Evolutionary conservation across 2,888 invertebrate genomes (phyloP), one percentile per base, ranked within the genome.

Genomic region (Papilio protenor): DNA sequence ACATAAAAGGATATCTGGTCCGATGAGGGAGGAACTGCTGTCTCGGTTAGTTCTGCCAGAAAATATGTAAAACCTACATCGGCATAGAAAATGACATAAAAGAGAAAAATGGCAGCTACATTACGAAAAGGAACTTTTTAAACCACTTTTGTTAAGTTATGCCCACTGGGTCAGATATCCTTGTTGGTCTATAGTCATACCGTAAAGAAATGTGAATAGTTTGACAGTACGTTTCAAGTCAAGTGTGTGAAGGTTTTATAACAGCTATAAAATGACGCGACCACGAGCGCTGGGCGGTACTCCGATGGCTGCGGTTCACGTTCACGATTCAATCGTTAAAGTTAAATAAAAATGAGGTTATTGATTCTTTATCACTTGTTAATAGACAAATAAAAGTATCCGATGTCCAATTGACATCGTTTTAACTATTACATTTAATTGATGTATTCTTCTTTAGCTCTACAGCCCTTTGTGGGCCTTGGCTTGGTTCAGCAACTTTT

Each of bases 261-360:
- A 64, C 33, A 14, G 14, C 40, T 66, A 66, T 66, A 66, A 66
- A 66, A 66, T 40, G 33, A 40, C 12, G 3, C 33, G 64, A 11
- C 33, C 18, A 40, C 40, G 64, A 66, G 40, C 40, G 10, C 64
- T 66, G 40, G 64, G 11, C 64, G 40, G n/a, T 40, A 40, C 33
- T 66, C 64, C 45, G 23, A 70, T 75, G n/a, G 49, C 47, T n/a
- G 21, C 33, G 47, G 16, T 18, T 45, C n/a, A 49, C 10, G 23
- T 49, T 66, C 74, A 75, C 74, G 74, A 52, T 52, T 75, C 8
- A 23, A 66, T 33, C 64, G 33, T 75, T 40, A 75, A 75, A n/a
- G n/a, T 14, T 33, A 40, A 75, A 52, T 33, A 66, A 75, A 64
- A 75, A 66, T 18, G 2, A 52, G 49, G 66, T 52, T 27, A 75